Base-by-base conservation (phyloP, 2,113 vertebrate genomes). In the Cyphomyrus discorhynchus region DNA sequence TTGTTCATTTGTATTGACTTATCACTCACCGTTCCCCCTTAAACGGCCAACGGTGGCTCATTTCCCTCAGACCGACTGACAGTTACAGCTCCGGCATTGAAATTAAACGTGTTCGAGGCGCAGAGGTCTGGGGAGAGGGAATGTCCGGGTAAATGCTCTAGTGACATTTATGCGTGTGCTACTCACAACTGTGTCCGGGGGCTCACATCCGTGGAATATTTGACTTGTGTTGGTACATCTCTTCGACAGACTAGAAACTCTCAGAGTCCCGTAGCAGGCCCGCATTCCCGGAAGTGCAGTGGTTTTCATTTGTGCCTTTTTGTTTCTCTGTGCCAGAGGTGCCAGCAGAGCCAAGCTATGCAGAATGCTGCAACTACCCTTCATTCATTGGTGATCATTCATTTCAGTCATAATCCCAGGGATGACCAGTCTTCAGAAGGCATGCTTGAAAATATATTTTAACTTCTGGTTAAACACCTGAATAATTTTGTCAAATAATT, bases 131-230 rank as follows among this genome's bases (percentile, higher is more conserved):
- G 86, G 87, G 62, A 91, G 80, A 89, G 70, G 42, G 91, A 83
- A 91, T 90, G 89, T 91, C 91, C 88, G 50, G 53, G 62, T 88
- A 45, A 90, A 88, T 24, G 84, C 77, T 90, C 83, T 82, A 42
- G 74, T 92, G 91, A 56, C 46, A 91, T 93, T 92, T 89, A 93
- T 74, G 87, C 19, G 9, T n/a, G 70, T 31, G 27, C 88, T 90
- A 87, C 58, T 88, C 24, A 85, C 62, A 83, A 86, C 46, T 53
- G 74, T 70, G 86, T 91, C 88, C 35, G 86, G 53, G 66, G 74
- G 88, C 89, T 89, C 62, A 19, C 84, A 90, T 91, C 83, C 80
- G 35, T 17, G 49, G 53, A 74, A 89, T 86, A 82, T 47, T 85
- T 85, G 53, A 84, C 24, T 53, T 89, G 49, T 3, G 13, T 77